Percentiles rank a stretch among this genome's conserved stretches.
Conservation (phyloP, 1,140 invertebrate genomes). For the Penaeus chinensis region DNA sequence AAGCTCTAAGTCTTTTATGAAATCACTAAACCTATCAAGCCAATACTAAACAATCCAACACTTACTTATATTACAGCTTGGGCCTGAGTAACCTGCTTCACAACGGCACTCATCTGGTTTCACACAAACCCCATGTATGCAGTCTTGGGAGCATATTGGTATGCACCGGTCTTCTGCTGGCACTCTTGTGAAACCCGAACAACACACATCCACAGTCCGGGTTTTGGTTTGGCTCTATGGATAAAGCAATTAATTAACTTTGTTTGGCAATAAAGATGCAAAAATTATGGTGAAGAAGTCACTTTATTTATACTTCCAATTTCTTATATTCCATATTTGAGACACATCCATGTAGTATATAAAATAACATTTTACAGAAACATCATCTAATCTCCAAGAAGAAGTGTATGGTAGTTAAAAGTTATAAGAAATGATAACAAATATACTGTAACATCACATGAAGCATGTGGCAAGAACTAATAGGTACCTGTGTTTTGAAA, state of each 20-base stretch:
- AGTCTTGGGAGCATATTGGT: constrained; percentile 83
- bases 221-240: constrained; percentile 78
- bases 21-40: too few species aligned
- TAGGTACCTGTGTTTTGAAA: constrained; percentile 75
- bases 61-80: constrained; percentile 88
- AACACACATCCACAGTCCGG: constrained; percentile 84
- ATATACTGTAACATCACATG: background rate
- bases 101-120: constrained; percentile 89
- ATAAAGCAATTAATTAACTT: background rate
- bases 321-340: too few species aligned
- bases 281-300: too few species aligned
- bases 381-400: too few species aligned
- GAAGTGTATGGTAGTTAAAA: constrained; percentile 7
- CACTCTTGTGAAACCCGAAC: constrained; percentile 80
- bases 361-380: too few species aligned
- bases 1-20: background rate
- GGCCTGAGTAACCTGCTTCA: constrained; percentile 86
- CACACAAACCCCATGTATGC: constrained; percentile 85
- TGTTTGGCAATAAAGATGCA: too few species aligned
- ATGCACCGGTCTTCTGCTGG: constrained; percentile 76
- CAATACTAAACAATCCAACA: constrained; percentile 63
- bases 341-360: too few species aligned
- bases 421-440: background rate
- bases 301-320: too few species aligned
- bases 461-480: background rate